Percentiles rank a stretch among this genome's conserved stretches.
These are phyloP conservation scores for Drosophila azteca DNA, from an alignment of 1,140 invertebrate species.

Conservation along the genomic window DNA sequence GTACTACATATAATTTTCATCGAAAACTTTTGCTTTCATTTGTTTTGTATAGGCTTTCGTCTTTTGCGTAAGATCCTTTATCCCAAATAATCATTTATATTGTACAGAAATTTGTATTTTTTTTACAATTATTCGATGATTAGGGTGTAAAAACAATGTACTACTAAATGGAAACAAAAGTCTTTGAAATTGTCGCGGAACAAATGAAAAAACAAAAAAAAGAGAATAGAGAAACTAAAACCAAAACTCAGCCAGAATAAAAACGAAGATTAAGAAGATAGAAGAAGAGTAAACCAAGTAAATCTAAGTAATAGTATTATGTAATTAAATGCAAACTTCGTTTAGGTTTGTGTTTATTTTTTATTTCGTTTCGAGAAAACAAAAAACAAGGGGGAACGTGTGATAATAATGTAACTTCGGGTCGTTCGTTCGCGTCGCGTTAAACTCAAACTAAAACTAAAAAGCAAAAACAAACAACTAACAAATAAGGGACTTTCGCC, in stretches of 20 bases:
- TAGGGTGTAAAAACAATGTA: conserved; percentile 62
- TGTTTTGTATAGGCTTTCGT: conserved; percentile 44
- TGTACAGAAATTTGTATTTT: conserved; percentile 51
- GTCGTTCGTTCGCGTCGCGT: conserved; percentile 83
- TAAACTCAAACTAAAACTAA: conserved; percentile 49
- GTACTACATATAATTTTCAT: conserved; percentile 18
- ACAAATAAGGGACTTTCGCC: conserved; percentile 78
- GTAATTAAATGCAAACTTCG: conserved; percentile 61
- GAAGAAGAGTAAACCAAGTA: conserved; percentile 43
- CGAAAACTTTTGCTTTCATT: conserved; percentile 49
- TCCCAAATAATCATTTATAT: conserved; percentile 42
- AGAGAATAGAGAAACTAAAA: conserved; percentile 41
- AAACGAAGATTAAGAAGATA: conserved; percentile 24
- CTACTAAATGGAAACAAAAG: conserved; percentile 72
- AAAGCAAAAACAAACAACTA: background rate
- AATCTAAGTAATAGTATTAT: conserved; percentile 81
- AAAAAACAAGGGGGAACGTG: conserved; percentile 70
- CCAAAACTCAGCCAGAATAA: conserved; percentile 44
- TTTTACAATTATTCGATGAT: conserved; percentile 64
- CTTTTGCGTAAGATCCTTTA: conserved; percentile 22
- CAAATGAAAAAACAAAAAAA: conserved; percentile 48
- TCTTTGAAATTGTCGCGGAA: conserved; percentile 79
- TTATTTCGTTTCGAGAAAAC: conserved; percentile 54
- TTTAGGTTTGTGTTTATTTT: conserved; percentile 54
- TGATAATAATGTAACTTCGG: conserved; percentile 82